Base-by-base conservation (phyloP, 2,888 invertebrate genomes). In the Mythimna albipuncta region DNA sequence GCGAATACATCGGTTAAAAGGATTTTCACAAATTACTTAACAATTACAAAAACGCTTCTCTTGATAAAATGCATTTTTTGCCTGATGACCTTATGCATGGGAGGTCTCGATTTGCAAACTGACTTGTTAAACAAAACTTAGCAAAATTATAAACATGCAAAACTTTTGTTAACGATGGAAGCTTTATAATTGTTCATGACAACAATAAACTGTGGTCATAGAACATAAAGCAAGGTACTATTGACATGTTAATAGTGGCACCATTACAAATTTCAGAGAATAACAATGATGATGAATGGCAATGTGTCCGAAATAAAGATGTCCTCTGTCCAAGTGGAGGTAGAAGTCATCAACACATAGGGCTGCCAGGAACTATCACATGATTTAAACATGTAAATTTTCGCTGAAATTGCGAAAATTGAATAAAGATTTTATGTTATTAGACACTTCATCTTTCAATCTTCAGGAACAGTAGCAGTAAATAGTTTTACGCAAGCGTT, bases 251-350 rank as follows among this genome's bases (percentile, higher is more conserved):
- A 86, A 86, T 84, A 85, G 85, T 81, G 82, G 81, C 64, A 85
- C 89, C 90, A 90, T 91, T 90, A 92, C 89, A 85, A 90, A 92
- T 91, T 93, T 92, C 92, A 90, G 88, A 91, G 92, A 92, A 92
- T 89, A 86, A 86, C 88, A 92, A 91, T 90, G 89, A 93, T 93
- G 93, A 94, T 93, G 91, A 92, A 93, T 93, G 87, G 90, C 87
- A 78, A 89, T 89, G 90, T 85, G 87, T 88, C 88, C 55, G 89
- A 90, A 93, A 94, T 94, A 91, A 89, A 94, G 92, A 93, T 90
- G 92, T 93, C 87, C 85, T 88, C 84, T 88, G 84, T 84, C 69
- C 69, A 75, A 81, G 81, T 83, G 73, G 84, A 87, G 79, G 80
- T 86, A 81, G 79, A 80, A 70, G 26, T 47, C 69, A 63, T 68